Evolutionary conservation across 2,888 invertebrate species (phyloP), one percentile per base, ranked within the genome.

Genomic region (Oxycera nigricornis): DNA sequence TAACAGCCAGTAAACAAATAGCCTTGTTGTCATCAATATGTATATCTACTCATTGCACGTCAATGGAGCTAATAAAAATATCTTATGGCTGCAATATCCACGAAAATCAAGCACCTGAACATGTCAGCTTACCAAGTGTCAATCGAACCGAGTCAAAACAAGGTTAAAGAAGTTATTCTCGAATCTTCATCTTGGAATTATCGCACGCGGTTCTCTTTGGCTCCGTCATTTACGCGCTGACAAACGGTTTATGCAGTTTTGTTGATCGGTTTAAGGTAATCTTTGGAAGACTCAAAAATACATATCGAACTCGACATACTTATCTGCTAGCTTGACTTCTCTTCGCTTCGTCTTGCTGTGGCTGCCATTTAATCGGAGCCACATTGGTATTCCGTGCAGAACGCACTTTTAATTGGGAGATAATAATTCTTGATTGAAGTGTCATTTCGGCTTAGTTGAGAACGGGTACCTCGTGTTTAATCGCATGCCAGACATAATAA

Each of bases 81-180:
- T 7, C 35, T 35, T 35, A 35, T 7, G 35, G 35, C n/a, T 35
- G 35, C 35, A 35, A 7, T 6, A 35, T n/a, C 46, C 3, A 3
- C 46, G 14, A 46, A 1, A 1, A 55, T 28, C 22, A 31, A 72
- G n/a, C 57, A 72, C 39, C 72, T 72, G 59, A 62, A 62, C 59
- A 73, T 73, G 61, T 73, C 73, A 73, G 30, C 62, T 50, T 50
- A 62, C 46, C 46, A 73, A 73, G 73, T 73, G 73, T 73, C 73
- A 73, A 73, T 73, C 73, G 73, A 50, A 30, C 26, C 35, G 50
- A 61, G 73, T 73, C 73, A 73, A 61, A 73, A 73, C 73, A 73
- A 73, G 73, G 62, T 73, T 73, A 73, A 62, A 61, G 62, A 41
- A 28, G 59, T 31, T 31, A 52, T 35, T 24, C 31, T 70, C 55